phyloP scores from a whole-genome alignment of 2,888 invertebrate species.

The Troglohyphantes excavatus region DNA sequence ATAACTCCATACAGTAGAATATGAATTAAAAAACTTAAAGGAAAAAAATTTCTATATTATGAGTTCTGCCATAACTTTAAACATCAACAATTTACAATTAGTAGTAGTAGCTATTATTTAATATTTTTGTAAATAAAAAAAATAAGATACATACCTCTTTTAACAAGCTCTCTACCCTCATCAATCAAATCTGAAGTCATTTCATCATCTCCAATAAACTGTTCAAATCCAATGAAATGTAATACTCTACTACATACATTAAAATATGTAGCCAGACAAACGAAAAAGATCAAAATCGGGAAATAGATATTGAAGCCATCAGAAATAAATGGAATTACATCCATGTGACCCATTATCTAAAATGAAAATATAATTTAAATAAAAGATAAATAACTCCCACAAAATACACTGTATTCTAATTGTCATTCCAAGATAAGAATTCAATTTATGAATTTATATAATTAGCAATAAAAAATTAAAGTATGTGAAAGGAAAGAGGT shows the following conservation, averaged over 20 bases:
- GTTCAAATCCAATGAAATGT: conserved; percentile 96
- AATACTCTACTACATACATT: conserved; percentile 94
- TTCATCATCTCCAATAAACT: conserved; percentile 97
- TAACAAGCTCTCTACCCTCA: conserved; percentile 95
- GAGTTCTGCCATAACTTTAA: no score
- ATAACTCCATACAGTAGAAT: no score
- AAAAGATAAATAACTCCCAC: no score
- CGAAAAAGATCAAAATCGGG: conserved; percentile 96
- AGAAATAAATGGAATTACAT: conserved; percentile 96
- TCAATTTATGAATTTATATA: no score
- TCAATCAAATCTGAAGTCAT: conserved; percentile 96
- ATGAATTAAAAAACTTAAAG: no score
- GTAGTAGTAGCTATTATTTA: no score
- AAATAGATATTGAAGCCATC: conserved; percentile 99
- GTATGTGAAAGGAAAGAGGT: no score
- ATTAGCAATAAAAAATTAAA: no score
- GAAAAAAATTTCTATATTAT: no score
- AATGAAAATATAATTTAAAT: conserved; percentile 16
- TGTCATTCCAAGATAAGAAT: no score
- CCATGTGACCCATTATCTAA: conserved; percentile 88
- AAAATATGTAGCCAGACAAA: conserved; percentile 96
- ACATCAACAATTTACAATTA: no score
- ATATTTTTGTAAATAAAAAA: background rate
- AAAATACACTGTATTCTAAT: no score
- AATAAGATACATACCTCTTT: conserved; percentile 93